Conservation (phyloP, 2,113 vertebrate species). For the Menura novaehollandiae region DNA sequence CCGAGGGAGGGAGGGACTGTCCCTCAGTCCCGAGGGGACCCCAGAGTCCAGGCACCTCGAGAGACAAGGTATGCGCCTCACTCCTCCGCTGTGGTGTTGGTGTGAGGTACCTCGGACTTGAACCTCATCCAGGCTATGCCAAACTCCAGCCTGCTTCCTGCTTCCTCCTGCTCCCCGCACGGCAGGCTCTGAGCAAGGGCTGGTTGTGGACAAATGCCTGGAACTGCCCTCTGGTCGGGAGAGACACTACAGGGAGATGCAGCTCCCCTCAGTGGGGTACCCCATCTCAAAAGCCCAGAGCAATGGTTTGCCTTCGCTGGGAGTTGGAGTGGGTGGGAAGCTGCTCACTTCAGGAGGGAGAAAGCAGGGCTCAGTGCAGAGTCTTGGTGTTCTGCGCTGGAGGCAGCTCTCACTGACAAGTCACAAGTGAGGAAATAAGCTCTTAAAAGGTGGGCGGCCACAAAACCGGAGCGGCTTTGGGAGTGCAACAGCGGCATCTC, state of each 20-base stretch:
- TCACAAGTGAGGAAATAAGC: rapidly evolving
- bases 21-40: not conserved
- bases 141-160: not conserved
- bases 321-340: not conserved
- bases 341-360: rapidly evolving
- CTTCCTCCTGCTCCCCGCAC: rapidly evolving
- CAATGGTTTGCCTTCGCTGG: not conserved
- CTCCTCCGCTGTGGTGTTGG: rapidly evolving
- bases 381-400: not conserved
- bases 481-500: rapidly evolving
- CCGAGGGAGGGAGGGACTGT: not conserved
- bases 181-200: not conserved
- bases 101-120: not conserved
- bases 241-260: not conserved
- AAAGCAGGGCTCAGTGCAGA: not conserved
- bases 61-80: not conserved
- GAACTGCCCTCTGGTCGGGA: not conserved
- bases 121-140: not conserved
- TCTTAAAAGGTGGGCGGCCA: not conserved
- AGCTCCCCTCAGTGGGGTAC: rapidly evolving
- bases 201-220: not conserved
- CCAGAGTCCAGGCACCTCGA: not conserved
- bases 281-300: not conserved
- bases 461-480: not conserved
- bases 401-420: too few species aligned